These are phyloP conservation scores for Misgurnus mizolepis DNA, from an alignment of 2,113 vertebrate genomes.

Conservation along the genomic window DNA sequence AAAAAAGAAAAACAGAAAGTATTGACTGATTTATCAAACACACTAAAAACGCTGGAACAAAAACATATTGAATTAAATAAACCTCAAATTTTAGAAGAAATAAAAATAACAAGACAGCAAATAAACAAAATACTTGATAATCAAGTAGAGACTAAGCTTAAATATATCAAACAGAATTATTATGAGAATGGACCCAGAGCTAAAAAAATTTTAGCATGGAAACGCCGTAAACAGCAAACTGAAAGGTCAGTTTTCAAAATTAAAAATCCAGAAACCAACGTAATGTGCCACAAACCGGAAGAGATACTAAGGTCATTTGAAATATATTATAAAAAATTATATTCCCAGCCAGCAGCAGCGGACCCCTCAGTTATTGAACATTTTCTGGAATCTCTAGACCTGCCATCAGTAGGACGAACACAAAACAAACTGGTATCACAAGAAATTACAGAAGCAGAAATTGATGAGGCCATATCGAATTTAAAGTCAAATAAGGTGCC, in stretches of 20 bases:
- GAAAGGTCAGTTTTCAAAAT: neutral
- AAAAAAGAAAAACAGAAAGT: neutral
- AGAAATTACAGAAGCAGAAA: slow-evolving; percentile 11
- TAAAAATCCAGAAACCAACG: neutral
- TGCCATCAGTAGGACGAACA: neutral
- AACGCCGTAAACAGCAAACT: neutral
- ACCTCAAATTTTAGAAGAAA: neutral
- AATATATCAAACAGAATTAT: neutral
- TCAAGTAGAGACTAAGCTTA: neutral
- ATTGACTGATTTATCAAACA: neutral
- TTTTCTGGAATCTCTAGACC: slow-evolving; percentile 1
- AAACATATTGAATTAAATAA: neutral
- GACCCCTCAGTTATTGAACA: neutral
- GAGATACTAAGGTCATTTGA: neutral
- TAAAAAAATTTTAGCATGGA: neutral
- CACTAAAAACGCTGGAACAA: neutral
- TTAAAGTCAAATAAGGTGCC: slow-evolving; percentile 27
- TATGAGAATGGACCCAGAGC: neutral
- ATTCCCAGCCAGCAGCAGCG: neutral
- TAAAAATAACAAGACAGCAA: neutral
- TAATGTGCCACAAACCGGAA: neutral
- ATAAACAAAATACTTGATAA: neutral
- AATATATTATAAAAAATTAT: neutral
- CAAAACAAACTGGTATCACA: slow-evolving; percentile 18
- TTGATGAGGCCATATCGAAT: slow-evolving; percentile 15